Base-by-base conservation (phyloP, 2,888 invertebrate genomes). In the Myathropa florea region DNA sequence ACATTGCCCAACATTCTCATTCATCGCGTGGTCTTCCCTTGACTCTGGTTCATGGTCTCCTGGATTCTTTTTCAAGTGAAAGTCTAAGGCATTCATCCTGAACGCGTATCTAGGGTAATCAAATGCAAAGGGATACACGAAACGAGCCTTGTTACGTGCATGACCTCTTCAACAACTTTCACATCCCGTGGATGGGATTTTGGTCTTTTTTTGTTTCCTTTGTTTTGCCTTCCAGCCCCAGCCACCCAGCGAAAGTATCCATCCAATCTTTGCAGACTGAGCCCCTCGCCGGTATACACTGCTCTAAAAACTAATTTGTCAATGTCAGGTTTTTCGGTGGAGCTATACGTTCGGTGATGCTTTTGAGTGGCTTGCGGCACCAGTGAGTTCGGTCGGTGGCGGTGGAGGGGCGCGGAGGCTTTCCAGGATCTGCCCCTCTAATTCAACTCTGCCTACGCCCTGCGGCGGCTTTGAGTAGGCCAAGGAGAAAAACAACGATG, bases 241-340 rank as follows among this genome's bases (percentile, higher is more conserved):
- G n/a, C 18, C 28, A 21, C 26, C 28, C 39, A 46, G 65, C 21
- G 24, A 14, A 14, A 36, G 33, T 67, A 75, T 18, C 46, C 68
- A 75, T 81, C 81, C 75, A 81, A 81, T 81, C 75, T 75, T 75
- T 28, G 70, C 81, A 81, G 81, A 76, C 75, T 75, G 63, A 59
- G 30, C n/a, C 26, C 53, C 46, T 53, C 39, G 26, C 28, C 60
- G 9, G 24, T 7, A 36, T 53, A 75, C 46, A 46, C 57, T 81
- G 46, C 59, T 30, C 68, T 64, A 70, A 76, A 81, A 81, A 75
- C 81, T 70, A 81, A 81, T 81, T 81, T 81, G 81, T 81, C 81
- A 81, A 81, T 81, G 81, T 81, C 81, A 81, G 75, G 68, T 59
- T 21, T 75, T 81, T 75, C 33, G 71, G 59, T 53, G 59, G 23